These are phyloP conservation scores for Scaptomyza hsui DNA, from an alignment of 1,140 invertebrate genomes.

Conservation along the genomic window DNA sequence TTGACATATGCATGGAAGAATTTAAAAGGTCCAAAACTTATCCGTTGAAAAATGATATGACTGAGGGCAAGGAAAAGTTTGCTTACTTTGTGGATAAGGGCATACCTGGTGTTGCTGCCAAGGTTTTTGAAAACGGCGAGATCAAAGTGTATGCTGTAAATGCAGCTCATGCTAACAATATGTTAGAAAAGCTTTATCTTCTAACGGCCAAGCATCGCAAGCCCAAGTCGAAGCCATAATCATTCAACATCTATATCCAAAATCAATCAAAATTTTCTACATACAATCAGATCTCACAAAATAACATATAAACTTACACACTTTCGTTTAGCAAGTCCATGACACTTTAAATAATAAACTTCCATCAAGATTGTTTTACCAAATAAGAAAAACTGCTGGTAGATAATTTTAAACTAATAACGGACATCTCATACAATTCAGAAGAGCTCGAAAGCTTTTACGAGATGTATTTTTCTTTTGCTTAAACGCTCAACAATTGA, in stretches of 20 bases:
- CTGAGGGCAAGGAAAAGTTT: neutral
- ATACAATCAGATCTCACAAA: too few relatives aligned
- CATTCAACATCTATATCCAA: neutral
- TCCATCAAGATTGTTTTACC: too few relatives aligned
- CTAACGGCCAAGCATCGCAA: slow-evolving; percentile 42
- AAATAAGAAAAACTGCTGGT: too few relatives aligned
- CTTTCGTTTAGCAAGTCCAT: too few relatives aligned
- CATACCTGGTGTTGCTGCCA: slow-evolving; percentile 37
- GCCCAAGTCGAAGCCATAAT: neutral
- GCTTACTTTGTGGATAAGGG: slow-evolving; percentile 50
- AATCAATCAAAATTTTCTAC: too few relatives aligned
- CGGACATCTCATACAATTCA: neutral
- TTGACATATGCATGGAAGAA: slow-evolving; percentile 25
- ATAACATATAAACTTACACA: too few relatives aligned
- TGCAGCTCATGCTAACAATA: slow-evolving; percentile 28
- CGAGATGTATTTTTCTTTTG: neutral
- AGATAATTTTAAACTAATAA: neutral
- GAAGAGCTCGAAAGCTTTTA: slow-evolving; percentile 11
- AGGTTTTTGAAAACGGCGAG: slow-evolving; percentile 36
- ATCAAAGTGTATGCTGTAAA: slow-evolving; percentile 45
- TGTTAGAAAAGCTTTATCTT: slow-evolving; percentile 39
- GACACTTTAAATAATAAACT: too few relatives aligned
- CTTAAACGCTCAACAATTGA: neutral
- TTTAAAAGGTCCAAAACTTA: slow-evolving; percentile 8
- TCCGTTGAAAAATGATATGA: neutral